Percentiles rank a stretch among this genome's conserved stretches.
Conservation (phyloP, 2,888 invertebrate species). For the Metopia argyrocephala region DNA sequence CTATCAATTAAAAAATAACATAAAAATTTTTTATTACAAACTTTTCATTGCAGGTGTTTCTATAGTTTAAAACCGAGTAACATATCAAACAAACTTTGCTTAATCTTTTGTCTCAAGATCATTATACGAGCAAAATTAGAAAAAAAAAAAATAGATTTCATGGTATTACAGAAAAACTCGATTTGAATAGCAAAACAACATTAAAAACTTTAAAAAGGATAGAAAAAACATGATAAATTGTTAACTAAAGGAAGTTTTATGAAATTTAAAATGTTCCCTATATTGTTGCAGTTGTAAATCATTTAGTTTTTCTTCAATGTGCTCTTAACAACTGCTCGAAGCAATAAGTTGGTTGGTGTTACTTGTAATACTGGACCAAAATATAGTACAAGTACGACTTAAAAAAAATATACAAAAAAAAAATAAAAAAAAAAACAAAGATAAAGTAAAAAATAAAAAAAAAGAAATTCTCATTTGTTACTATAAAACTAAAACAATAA, state of each 20-base stretch:
- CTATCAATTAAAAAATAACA: background rate
- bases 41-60: slow-evolving; percentile 21
- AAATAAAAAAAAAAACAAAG: background rate
- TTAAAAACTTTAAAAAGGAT: background rate
- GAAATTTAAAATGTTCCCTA: slow-evolving; percentile 13
- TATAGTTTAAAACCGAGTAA: background rate
- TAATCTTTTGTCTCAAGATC: background rate
- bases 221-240: background rate
- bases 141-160: background rate
- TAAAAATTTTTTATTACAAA: background rate
- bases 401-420: too few species aligned
- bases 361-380: background rate
- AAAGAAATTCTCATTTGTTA: slow-evolving; percentile 41
- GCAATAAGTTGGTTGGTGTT: slow-evolving; percentile 34
- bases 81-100: background rate
- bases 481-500: slow-evolving; percentile 69
- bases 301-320: background rate
- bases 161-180: too few species aligned
- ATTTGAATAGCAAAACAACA: background rate
- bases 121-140: background rate
- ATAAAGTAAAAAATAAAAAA: background rate
- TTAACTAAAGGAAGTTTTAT: slow-evolving; percentile 17
- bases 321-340: slow-evolving; percentile 25
- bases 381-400: background rate
- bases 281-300: slow-evolving; percentile 11